Evolutionary conservation across 1,140 invertebrate genomes (phyloP).

Genomic region (Drosophila micromelanica): DNA sequence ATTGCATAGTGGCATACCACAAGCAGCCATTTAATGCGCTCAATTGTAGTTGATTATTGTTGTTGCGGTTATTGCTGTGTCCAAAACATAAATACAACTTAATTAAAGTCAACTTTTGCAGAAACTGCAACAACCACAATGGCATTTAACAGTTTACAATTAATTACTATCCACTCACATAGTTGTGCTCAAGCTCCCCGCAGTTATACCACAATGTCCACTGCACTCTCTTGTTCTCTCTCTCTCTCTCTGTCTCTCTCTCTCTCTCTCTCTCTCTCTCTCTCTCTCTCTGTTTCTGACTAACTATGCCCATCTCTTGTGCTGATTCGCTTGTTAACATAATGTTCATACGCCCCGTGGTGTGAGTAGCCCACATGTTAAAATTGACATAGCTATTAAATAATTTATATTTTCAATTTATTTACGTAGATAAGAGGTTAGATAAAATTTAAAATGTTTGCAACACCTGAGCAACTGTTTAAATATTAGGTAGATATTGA

Average conservation of each 20-base stretch:
- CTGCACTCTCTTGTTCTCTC: background rate
- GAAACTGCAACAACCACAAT: constrained; percentile 18
- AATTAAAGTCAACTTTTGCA: constrained; percentile 65
- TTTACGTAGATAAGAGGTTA: constrained; percentile 1
- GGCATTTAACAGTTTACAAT: constrained; percentile 15
- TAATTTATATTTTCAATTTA: background rate
- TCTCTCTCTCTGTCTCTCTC: constrained; percentile 5
- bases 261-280: constrained; percentile 7
- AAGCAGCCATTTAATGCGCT: constrained; percentile 39
- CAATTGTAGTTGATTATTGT: constrained; percentile 30
- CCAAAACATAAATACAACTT: constrained; percentile 82
- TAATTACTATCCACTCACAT: constrained; percentile 9
- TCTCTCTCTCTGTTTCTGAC: constrained; percentile 1
- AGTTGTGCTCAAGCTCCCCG: background rate
- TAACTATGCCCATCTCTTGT: constrained; percentile 9
- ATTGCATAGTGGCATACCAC: constrained; percentile 13
- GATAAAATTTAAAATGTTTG: constrained; percentile 4
- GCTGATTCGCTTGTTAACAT: constrained; percentile 52
- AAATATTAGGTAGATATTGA: background rate
- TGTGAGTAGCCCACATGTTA: constrained; percentile 30
- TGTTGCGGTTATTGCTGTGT: constrained; percentile 33
- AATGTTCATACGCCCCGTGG: constrained; percentile 75
- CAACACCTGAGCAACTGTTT: background rate
- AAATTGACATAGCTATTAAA: constrained; percentile 50
- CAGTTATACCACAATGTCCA: background rate